phyloP scores from a whole-genome alignment of 2,888 invertebrate genomes.

The Phasia obesa region DNA sequence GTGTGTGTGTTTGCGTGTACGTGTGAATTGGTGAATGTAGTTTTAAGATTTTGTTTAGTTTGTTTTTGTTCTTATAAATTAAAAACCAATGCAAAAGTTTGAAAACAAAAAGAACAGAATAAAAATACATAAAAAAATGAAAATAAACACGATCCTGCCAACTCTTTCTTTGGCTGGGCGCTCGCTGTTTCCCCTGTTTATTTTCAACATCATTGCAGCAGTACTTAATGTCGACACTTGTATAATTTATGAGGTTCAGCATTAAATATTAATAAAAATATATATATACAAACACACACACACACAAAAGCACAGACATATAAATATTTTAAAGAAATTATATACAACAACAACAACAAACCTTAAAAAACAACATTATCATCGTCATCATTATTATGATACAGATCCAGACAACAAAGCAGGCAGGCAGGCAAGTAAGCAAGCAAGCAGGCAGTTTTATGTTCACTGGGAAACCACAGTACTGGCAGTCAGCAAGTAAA shows the following conservation, averaged over 20 bases:
- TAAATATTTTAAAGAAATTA: constrained; percentile 48
- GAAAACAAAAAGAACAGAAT: constrained; percentile 10
- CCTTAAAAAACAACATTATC: neutral
- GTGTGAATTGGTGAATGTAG: neutral
- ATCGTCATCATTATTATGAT: constrained; percentile 1
- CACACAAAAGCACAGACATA: neutral
- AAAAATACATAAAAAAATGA: constrained; percentile 24
- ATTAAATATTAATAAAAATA: constrained; percentile 79
- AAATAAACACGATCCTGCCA: constrained; percentile 4
- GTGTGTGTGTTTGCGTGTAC: neutral
- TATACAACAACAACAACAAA: constrained; percentile 31
- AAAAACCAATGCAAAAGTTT: constrained; percentile 64
- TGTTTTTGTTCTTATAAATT: constrained; percentile 62
- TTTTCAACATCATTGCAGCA: constrained; percentile 55
- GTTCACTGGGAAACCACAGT: constrained; percentile 66
- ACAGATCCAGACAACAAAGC: constrained; percentile 63
- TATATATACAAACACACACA: constrained; percentile 68
- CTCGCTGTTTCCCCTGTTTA: neutral
- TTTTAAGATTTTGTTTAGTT: constrained; percentile 35
- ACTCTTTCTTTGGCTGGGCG: constrained; percentile 10
- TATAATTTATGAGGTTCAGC: constrained; percentile 80
- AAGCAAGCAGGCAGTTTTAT: constrained; percentile 26
- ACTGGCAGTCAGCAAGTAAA: constrained; percentile 66
- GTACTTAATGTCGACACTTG: constrained; percentile 73
- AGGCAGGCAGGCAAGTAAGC: neutral